Base-by-base conservation (phyloP, 2,888 invertebrate species). In the Dryobotodes eremita region DNA sequence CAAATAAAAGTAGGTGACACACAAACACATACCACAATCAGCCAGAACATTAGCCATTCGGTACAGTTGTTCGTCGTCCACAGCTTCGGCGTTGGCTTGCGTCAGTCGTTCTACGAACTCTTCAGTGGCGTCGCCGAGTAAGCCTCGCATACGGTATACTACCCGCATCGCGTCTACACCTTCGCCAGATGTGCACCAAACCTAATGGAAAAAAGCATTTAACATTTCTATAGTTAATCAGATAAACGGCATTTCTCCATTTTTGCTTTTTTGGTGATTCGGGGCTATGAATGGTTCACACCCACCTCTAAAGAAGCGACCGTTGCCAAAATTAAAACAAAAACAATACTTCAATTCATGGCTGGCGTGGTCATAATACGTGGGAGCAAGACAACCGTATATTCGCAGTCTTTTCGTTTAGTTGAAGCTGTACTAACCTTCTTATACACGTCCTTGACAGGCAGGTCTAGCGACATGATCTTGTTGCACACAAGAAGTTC, bases 101-200 rank as follows among this genome's bases (percentile, higher is more conserved):
- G 98, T 98, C 57, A 99, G 97, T 1, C 99, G 98, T 96, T 99
- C 99, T 20, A 99, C 99, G 94, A 99, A 99, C 95, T 99, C 99
- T 93, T 99, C 99, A 0, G 99, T 99, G 0, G 99, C 99, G 95
- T 99, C 99, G 2, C 99, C 99, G 15, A 99, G 97, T 77, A 99
- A 96, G 0, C 99, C 99, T 79, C 99, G 97, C 99, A 99, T 99
- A 69, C 99, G 98, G 95, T 99, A 99, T 55, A 99, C 98, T 15
- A 99, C 98, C 20, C 99, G 97, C 99, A 99, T 99, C 0, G 99
- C 98, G 93, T 99, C 99, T 65, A 98, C 98, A 91, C 99, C 99
- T 57, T 98, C 98, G 36, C 98, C 98, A 89, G 99, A 99, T 7
- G 98, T 98, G 53, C 99, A 97, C 99, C 99, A 99, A 65, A 98